Evolutionary conservation across 2,113 vertebrate genomes (phyloP), one percentile per base, ranked within the genome.

Genomic region (Opisthocomus hoazin): DNA sequence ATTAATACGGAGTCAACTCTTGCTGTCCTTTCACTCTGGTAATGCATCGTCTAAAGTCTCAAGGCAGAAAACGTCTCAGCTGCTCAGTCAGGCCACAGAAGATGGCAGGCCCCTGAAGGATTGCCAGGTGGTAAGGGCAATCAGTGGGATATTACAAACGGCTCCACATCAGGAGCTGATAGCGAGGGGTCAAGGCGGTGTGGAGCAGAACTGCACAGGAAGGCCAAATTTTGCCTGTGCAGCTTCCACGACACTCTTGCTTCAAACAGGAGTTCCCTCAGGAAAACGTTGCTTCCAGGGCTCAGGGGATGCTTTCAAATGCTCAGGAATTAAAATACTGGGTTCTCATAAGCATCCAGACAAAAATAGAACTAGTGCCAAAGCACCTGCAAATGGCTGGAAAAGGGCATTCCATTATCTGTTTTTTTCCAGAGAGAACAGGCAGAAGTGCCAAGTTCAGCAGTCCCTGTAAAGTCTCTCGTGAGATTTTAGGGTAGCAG

Each of bases 1-100:
- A 95, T 87, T 95, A 94, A 93, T 80, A 92, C 0, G 3, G 92
- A 96, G 91, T 97, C 96, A 95, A 5, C 46, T 76, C 78, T 45
- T 75, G 69, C 66, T 96, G 93, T 94, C 86, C 94, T 95, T 96
- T 95, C 6, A 2, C 75, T 94, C 90, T 91, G 84, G 61, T 93
- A 97, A 74, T 23, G 24, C 78, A 51, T 88, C 5, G 0, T 34
- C 65, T 82, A 9, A 78, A 66, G 63, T 84, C 81, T 84, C 36
- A 37, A 39, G 68, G 63, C 23, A 32, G 70, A 57, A 80, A 87
- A 88, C 30, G 36, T 63, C 84, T 87, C 79, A 77, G 70, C 43
- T 48, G 39, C 56, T 74, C 51, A 39, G 70, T n/a, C 63, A 77
- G 75, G 65, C 58, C n/a, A 61, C 61, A 57, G 39, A 77, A 51